A percentile compares a stretch with the other conserved stretches of the same genome.
Evolutionary conservation across 2,888 invertebrate species (phyloP).

Genomic region (Helicoverpa assulta): DNA sequence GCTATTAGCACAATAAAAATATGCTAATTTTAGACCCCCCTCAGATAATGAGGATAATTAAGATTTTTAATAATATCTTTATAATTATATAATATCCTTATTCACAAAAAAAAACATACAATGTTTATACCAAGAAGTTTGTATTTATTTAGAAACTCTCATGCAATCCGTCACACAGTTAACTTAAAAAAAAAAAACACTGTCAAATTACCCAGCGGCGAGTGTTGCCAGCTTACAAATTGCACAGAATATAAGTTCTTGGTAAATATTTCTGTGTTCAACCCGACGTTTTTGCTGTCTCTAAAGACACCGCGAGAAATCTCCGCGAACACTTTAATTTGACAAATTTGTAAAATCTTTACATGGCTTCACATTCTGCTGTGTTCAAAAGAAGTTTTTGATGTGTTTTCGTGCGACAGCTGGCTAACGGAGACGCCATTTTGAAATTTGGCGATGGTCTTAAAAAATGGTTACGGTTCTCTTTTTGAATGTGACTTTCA

Average conservation of each 20-base stretch:
- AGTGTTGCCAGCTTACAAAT: conserved; percentile 56
- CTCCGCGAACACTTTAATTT: conserved; percentile 63
- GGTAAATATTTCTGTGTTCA: conserved; percentile 54
- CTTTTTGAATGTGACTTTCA: conserved; percentile 12
- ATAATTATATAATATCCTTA: too few species aligned
- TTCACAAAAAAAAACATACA: too few species aligned
- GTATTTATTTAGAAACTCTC: conserved; percentile 12
- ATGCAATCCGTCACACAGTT: conserved; percentile 39
- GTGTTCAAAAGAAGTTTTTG: conserved; percentile 13
- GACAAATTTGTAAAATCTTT: conserved; percentile 63
- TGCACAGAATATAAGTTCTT: conserved; percentile 58
- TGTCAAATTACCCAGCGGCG: conserved; percentile 44
- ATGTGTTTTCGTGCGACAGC: conserved; percentile 29
- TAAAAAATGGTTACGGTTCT: conserved; percentile 7
- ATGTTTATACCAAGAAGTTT: too few species aligned
- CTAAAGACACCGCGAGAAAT: conserved; percentile 53
- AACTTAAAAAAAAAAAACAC: conserved; percentile 42
- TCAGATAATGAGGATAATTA: too few species aligned
- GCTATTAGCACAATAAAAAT: too few species aligned
- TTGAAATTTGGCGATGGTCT: conserved; percentile 6
- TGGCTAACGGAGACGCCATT: conserved; percentile 24
- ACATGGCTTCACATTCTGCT: conserved; percentile 36
- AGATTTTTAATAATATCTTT: too few species aligned
- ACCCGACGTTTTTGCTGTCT: conserved; percentile 45
- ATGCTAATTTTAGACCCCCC: too few species aligned